These are phyloP conservation scores for Cynoglossus semilaevis DNA, from an alignment of 2,113 vertebrate species.

Conservation along the genomic window DNA sequence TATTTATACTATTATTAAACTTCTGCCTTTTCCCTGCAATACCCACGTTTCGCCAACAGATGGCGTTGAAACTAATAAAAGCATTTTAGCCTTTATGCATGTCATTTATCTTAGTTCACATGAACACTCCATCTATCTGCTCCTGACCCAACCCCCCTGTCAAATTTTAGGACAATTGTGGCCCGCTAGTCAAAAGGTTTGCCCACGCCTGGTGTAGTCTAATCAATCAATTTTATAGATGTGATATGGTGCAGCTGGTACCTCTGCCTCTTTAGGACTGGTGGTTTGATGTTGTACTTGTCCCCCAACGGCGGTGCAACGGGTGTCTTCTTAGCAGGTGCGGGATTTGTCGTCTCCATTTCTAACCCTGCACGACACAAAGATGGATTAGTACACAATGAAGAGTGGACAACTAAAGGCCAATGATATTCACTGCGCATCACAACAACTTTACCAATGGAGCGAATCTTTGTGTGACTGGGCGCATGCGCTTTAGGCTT, in stretches of 20 bases:
- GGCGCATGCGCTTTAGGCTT: conserved; percentile 91
- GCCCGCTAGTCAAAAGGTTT: too few relatives aligned
- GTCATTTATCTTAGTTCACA: too few relatives aligned
- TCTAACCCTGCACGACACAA: conserved; percentile 80
- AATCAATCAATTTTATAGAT: too few relatives aligned
- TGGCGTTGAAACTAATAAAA: too few relatives aligned
- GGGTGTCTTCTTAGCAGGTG: conserved; percentile 80
- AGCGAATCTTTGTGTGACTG: conserved; percentile 92
- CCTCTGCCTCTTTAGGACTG: conserved; percentile 88
- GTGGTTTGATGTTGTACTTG: conserved; percentile 92
- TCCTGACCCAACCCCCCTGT: too few relatives aligned
- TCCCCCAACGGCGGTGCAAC: conserved; percentile 77
- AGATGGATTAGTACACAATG: not conserved
- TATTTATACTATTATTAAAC: too few relatives aligned
- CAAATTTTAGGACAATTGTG: too few relatives aligned
- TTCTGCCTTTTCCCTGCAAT: too few relatives aligned
- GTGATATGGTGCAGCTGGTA: conserved; percentile 32
- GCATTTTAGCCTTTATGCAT: too few relatives aligned
- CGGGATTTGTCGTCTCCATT: conserved; percentile 81
- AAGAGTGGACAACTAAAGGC: not conserved
- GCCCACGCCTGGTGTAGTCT: too few relatives aligned
- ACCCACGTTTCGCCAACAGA: too few relatives aligned
- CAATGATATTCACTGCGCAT: not conserved
- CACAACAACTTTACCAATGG: conserved; percentile 78
- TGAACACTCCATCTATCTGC: too few relatives aligned